Evolutionary conservation across 2,113 vertebrate species (phyloP), one percentile per base, ranked within the genome.

Genomic region (Barnardius zonarius): DNA sequence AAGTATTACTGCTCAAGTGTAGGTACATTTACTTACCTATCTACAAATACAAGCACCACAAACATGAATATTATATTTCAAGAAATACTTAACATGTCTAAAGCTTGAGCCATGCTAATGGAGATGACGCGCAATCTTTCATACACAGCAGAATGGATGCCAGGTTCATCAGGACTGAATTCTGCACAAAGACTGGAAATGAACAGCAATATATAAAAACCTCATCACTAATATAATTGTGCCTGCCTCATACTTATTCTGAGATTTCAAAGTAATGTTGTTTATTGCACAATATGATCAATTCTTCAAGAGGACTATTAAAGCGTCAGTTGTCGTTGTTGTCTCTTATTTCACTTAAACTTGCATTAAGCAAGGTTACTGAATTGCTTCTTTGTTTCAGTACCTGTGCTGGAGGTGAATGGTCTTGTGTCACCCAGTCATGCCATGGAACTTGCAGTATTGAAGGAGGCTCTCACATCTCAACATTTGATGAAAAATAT

Each of bases 381-480:
- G 31, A 92, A 67, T 68, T 33, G 12, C 33, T 75, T 61, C 37
- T 92, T 86, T 15, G 17, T 94, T 94, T 19, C 41, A 98, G 98
- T 84, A 96, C 96, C 69, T 98, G 98, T 79, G 66, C 51, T 24
- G 96, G 97, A 73, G 98, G 98, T 41, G 97, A 92, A 59, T 98
- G 98, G 98, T 81, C 62, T 44, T 98, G 98, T 82, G 55, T 61
- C 75, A 96, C 97, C 54, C 73, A 83, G 22, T 94, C 96, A 0
- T 98, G 98, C 67, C 95, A 96, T 0, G 98, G 98, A 33, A 97
- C 97, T 37, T 98, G 98, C 91, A 96, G 98, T 0, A 70, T 98
- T 91, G 95, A 97, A 91, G 98, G 98, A 24, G 98, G 98, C 1
- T 95, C 98, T 52, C 98, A 98, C 83, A 87, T 98, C 88, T 96